Conservation (phyloP, 2,888 invertebrate species). For the Melanophora roralis region DNA sequence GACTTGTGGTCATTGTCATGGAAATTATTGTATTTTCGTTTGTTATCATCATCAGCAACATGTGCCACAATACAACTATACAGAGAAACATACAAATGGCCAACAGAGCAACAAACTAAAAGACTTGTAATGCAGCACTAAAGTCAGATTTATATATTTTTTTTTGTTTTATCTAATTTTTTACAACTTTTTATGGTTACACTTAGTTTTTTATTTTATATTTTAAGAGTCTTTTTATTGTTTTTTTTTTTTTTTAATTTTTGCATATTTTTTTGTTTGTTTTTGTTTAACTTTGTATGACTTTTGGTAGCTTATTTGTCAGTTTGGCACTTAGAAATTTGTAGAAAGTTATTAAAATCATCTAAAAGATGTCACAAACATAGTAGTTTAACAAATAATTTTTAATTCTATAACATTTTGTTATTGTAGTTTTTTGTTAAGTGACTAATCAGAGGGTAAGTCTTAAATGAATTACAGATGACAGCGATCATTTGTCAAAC, state of each 20-base stretch:
- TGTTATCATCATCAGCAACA: neutral
- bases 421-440: too few relatives aligned
- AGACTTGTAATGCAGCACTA: neutral
- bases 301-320: constrained; percentile 43
- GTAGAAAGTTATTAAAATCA: constrained; percentile 58
- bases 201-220: constrained; percentile 19
- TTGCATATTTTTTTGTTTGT: constrained; percentile 11
- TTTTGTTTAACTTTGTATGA: constrained; percentile 36
- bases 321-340: constrained; percentile 33
- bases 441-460: too few relatives aligned
- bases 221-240: neutral
- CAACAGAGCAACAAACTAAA: neutral
- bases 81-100: neutral
- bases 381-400: too few relatives aligned
- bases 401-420: too few relatives aligned
- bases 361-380: constrained; percentile 31
- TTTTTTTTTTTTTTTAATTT: neutral
- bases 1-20: constrained; percentile 56
- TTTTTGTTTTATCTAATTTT: neutral
- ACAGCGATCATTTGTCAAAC: too few relatives aligned
- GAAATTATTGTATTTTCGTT: constrained; percentile 48
- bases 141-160: neutral
- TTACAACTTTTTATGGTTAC: constrained; percentile 12
- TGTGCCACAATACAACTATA: too few relatives aligned
- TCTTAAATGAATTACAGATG: too few relatives aligned